Evolutionary conservation across 2,113 vertebrate genomes (phyloP).

Genomic region (Pseudolaguvia tuberculata): DNA sequence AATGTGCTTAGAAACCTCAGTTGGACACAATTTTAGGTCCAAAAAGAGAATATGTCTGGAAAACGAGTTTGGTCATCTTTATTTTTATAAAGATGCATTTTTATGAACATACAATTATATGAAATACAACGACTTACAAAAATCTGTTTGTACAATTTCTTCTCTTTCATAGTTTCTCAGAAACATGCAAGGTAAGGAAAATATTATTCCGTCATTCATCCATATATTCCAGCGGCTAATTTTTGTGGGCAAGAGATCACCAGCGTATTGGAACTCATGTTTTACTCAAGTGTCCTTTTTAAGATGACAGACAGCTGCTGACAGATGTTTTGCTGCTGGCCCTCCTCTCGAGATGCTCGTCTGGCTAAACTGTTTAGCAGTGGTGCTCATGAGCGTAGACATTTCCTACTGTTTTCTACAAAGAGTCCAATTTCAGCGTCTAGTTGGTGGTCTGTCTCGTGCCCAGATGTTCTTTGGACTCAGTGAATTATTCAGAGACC

Average conservation of each 20-base stretch:
- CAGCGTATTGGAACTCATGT: conserved; percentile 11
- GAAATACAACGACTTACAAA: no score
- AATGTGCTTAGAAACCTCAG: no score
- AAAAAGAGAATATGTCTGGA: no score
- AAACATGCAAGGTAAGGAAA: background rate
- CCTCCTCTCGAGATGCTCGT: background rate
- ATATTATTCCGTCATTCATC: background rate
- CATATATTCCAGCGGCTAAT: conserved; percentile 32
- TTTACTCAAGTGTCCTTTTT: conserved; percentile 14
- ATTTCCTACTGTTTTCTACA: conserved; percentile 6
- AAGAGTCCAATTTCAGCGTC: background rate
- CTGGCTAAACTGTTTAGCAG: conserved; percentile 25
- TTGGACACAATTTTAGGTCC: no score
- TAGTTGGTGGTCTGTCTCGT: background rate
- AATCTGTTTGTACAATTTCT: no score
- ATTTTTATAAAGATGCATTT: no score
- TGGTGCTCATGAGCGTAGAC: conserved; percentile 4
- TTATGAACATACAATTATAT: no score
- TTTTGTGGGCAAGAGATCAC: conserved; percentile 23
- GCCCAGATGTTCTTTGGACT: conserved; percentile 25
- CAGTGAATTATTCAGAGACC: conserved; percentile 39
- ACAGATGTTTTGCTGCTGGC: conserved; percentile 18
- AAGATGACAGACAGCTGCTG: conserved; percentile 18
- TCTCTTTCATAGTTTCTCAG: background rate
- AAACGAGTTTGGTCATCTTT: no score